Base-by-base conservation (phyloP, 1,140 invertebrate genomes). In the Euborellia annulipes region DNA sequence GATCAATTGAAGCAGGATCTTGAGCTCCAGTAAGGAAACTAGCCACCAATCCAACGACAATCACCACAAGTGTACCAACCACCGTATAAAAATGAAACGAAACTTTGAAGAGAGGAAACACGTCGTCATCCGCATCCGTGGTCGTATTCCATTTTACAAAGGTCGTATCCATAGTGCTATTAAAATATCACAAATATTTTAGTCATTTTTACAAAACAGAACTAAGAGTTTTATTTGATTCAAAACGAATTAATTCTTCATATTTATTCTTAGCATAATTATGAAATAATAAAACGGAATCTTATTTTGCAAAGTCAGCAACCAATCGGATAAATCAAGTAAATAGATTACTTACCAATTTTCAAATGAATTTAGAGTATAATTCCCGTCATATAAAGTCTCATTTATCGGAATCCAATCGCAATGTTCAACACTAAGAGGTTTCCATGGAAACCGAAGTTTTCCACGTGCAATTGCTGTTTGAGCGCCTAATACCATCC, bases 1-100 rank as follows among this genome's bases (percentile, higher is more conserved):
- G 71, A 57, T 80, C 70, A 1, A 80, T 55, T 3, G 58, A 62
- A 11, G 64, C 59, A 4, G 72, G 62, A 60, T 77, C 63, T n/a
- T 62, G 64, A 2, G 68, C 61, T 36, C 79, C 76, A 20, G 79
- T 82, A n/a, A 79, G 36, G 51, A 75, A 73, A 45, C 78, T 79
- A 3, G 79, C 71, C 11, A 79, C 50, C 3, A 72, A 59, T 3
- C 82, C 83, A 2, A 84, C 70, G 2, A 75, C 47, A 16, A 85
- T 56, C 0, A 79, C 75, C 0, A 73, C 67, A 2, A 68, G 45
- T 8, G 69, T 65, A 3, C 76, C 81, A 47, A 75, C 66, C 21
- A 78, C 57, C 2, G 78, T 77, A 42, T 82, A 78, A 55, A 85
- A 82, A 54, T 80, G 75, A 55, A 80, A 82, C 2, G 79, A 81